Base-by-base conservation (phyloP, 2,797 vertebrate species). In the Decapterus maruadsi region DNA sequence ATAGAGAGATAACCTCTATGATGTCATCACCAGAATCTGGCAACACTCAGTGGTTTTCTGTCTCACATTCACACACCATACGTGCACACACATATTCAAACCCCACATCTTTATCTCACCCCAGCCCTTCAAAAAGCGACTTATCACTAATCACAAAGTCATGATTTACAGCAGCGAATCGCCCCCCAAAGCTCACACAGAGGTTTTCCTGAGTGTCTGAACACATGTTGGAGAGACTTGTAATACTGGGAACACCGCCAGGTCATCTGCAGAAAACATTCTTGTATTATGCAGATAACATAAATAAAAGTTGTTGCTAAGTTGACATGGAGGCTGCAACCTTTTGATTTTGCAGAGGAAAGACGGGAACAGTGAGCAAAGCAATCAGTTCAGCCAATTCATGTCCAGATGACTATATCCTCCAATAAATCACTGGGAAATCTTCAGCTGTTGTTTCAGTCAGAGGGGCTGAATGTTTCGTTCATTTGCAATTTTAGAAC, bases 191-290 rank as follows among this genome's bases (percentile, higher is more conserved):
- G 1, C 81, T 48, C 56, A 60, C 59, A 72, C 56, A 61, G 45
- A 53, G 13, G 8, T 65, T 70, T 74, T 74, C 59, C 55, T 16
- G 72, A 86, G 77, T 51, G 51, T 57, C 71, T 83, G 22, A 86
- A 69, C 87, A 84, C 74, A 78, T 82, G 73, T 75, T 62, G 54
- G 22, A 46, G 11, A 84, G 70, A 72, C 53, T 61, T 65, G 55
- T 69, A 72, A 78, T 57, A 72, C 61, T 74, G 73, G 78, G 84
- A 82, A 45, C 40, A 6, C 0, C 0, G 72, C 78, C 87, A 81
- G 70, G 19, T 90, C 88, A 82, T 87, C 82, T 84, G 82, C 72
- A 77, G 72, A 72, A 84, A 80, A 83, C 67, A 82, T 86, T 82
- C 26, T 51, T 60, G 56, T 55, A 80, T 68, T 55, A 80, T 68